These are phyloP conservation scores for Meda fulgida DNA, from an alignment of 2,797 vertebrate species.

Conservation along the genomic window DNA sequence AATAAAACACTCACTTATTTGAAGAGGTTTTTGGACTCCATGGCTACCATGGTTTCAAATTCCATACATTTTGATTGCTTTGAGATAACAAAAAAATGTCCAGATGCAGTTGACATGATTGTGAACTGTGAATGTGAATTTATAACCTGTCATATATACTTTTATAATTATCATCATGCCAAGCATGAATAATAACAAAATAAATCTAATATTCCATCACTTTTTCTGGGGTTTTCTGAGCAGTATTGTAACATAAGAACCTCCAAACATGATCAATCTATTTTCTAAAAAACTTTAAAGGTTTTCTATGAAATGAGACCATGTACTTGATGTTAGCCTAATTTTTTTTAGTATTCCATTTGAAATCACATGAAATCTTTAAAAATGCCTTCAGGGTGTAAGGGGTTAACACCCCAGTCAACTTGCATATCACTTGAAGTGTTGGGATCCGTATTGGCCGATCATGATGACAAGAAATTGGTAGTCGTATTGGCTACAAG, in stretches of 20 bases:
- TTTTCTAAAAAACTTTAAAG: background rate
- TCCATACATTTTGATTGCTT: background rate
- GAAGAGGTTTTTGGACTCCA: background rate
- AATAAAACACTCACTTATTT: background rate
- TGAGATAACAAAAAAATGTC: background rate
- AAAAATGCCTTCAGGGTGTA: background rate
- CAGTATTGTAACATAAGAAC: background rate
- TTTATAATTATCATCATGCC: background rate
- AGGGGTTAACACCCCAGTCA: background rate
- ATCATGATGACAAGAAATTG: background rate
- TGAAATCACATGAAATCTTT: background rate
- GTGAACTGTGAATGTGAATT: background rate
- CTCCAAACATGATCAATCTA: background rate
- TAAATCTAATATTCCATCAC: background rate
- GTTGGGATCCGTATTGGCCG: background rate
- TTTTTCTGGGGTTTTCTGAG: background rate
- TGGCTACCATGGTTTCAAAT: background rate
- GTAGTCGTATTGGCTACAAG: background rate
- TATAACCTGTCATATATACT: background rate
- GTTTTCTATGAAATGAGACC: background rate
- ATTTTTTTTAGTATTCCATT: too few relatives aligned
- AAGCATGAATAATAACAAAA: background rate
- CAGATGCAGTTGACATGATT: background rate
- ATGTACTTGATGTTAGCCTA: background rate
- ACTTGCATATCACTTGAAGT: background rate